A percentile compares a stretch with the other conserved stretches of the same genome.
phyloP scores from a whole-genome alignment of 2,888 invertebrate genomes.

The Liodrosophila aerea region DNA sequence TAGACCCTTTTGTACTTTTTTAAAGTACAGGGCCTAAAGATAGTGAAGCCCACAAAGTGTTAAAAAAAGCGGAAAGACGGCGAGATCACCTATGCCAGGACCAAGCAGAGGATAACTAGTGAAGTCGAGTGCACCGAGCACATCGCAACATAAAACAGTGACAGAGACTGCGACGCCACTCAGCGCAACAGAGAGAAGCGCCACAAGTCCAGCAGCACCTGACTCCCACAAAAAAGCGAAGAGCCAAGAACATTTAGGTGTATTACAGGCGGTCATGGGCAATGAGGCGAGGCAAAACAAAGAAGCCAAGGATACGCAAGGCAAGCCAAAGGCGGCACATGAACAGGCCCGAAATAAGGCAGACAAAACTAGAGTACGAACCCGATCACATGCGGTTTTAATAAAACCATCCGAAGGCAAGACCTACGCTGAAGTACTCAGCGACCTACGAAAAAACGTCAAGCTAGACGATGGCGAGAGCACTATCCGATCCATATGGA shows the following conservation, averaged over 20 bases:
- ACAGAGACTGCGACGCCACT: not conserved
- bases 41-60: not conserved
- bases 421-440: not conserved
- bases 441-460: not conserved
- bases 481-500: not conserved
- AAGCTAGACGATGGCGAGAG: not conserved
- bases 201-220: not conserved
- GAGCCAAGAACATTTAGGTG: not conserved
- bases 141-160: not conserved
- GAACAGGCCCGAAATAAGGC: too few relatives aligned
- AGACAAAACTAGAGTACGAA: not conserved
- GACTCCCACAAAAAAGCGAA: not conserved
- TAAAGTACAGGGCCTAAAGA: too few relatives aligned
- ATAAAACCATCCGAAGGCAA: slow-evolving; percentile 1
- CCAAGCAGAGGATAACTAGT: too few relatives aligned
- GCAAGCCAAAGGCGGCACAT: too few relatives aligned
- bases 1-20: too few relatives aligned
- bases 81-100: not conserved
- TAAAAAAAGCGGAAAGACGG: not conserved
- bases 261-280: not conserved
- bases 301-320: not conserved
- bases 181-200: not conserved
- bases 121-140: not conserved
- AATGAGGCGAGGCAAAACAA: not conserved
- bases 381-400: not conserved